Evolutionary conservation across 30 jellyfish, hydroid and myxozoan genomes (phyloP), one percentile per base, ranked within the genome.

Genomic region (Aurelia sp.): DNA sequence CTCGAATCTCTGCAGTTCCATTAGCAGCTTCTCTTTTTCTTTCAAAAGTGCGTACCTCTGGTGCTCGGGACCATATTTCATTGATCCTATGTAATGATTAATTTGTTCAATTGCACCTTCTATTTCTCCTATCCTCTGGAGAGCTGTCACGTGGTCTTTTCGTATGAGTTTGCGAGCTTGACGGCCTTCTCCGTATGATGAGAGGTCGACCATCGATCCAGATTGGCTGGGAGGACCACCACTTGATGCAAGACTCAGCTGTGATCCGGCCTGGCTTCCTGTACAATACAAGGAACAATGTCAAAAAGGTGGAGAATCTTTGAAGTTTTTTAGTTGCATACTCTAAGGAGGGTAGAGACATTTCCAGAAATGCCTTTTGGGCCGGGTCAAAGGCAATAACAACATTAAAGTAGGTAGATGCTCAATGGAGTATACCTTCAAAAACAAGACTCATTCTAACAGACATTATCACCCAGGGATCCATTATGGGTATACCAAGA

Each of bases 11-110:
- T 89, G 95, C 63, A 95, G 62, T 60, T 95, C 99, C 73, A 79
- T 22, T 18, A 95, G 86, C 11, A 89, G 81, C 44, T 93, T 82
- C 50, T 87, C 97, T 60, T 90, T 89, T 88, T 95, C 99, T 44
- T 86, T 79, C 47, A 78, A 65, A 75, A 95, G 72, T 50, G 77
- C 86, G 64, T 72, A 77, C n/a, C 97, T 76, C 44, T 90, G 97
- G 60, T 95, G 97, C 59, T 95, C 97, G 2, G 99, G 99, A 57
- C 97, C 99, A 74, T 66, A 41, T 72, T 81, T 86, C 20, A 91
- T 88, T 15, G 89, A 82, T 44, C 75, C 89, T 19, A 95, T 81
- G 81, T 72, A 61, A 70, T 95, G 89, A 31, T 95, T 84, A 4
- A 95, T 61, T 37, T 90, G 91, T 67, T 95, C 97, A 27, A 95